Percentiles rank a stretch among this genome's conserved stretches.
Conservation (phyloP, 2,113 vertebrate genomes). For the Pogona vitticeps region DNA sequence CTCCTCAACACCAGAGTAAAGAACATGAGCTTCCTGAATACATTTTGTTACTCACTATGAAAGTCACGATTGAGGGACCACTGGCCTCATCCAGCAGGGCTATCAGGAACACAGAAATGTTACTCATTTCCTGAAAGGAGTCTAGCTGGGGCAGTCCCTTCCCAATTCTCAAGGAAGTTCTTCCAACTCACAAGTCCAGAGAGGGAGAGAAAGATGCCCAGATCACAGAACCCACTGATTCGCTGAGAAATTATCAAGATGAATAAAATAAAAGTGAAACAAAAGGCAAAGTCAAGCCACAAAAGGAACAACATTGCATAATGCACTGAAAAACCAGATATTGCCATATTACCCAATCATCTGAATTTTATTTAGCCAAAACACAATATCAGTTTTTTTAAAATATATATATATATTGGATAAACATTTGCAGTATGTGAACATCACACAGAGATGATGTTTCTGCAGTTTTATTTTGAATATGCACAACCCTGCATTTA, state of each 20-base stretch:
- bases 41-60: too few relatives aligned
- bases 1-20: background rate
- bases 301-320: background rate
- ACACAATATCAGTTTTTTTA: background rate
- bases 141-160: background rate
- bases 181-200: background rate
- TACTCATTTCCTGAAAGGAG: background rate
- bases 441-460: background rate
- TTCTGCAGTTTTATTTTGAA: background rate
- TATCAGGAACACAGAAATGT: background rate
- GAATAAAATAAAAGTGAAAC: background rate
- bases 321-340: background rate
- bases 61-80: background rate
- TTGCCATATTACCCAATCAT: background rate
- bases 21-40: too few relatives aligned
- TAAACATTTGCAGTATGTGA: background rate
- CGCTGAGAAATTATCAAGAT: background rate
- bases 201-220: background rate
- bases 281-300: background rate
- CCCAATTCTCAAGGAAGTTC: background rate
- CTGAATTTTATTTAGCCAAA: background rate
- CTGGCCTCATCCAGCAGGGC: background rate
- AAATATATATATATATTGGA: background rate
- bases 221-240: too few relatives aligned
- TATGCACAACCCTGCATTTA: background rate